Evolutionary conservation across 53 echinoderm and acorn worm species (phyloP).

Genomic region (Echinarachnius parma): DNA sequence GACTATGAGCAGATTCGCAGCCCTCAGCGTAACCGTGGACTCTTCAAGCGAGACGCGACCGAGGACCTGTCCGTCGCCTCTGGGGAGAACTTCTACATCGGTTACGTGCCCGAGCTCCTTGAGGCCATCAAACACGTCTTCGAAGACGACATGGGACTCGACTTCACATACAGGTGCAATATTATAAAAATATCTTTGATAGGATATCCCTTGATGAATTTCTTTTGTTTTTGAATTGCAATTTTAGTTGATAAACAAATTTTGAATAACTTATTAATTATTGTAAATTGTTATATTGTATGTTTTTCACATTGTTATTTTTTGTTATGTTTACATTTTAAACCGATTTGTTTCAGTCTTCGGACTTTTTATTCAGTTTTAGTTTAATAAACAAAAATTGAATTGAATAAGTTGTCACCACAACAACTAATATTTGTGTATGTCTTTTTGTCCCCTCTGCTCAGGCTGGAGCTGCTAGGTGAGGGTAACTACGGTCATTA

Average conservation of each 20-base stretch:
- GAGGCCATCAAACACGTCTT: slow-evolving; percentile 59
- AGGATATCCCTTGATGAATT: no score
- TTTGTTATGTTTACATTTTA: no score
- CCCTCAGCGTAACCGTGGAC: background rate
- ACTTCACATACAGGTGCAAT: slow-evolving; percentile 72
- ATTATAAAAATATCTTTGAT: background rate
- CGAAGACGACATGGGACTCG: slow-evolving; percentile 64
- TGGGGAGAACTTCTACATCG: slow-evolving; percentile 31
- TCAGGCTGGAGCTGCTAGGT: slow-evolving; percentile 64
- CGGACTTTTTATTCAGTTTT: no score
- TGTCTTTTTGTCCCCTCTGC: background rate
- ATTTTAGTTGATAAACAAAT: no score
- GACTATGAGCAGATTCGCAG: slow-evolving; percentile 59
- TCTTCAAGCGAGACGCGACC: slow-evolving; percentile 12
- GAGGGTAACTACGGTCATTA: slow-evolving; percentile 77
- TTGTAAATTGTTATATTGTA: no score
- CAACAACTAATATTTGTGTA: background rate
- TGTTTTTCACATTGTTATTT: no score
- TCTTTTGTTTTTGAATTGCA: no score
- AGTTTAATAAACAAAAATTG: no score
- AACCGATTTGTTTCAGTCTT: no score
- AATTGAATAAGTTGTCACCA: no score
- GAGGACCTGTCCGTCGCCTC: background rate
- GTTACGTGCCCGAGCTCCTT: slow-evolving; percentile 67
- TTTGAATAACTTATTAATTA: no score